phyloP scores from a whole-genome alignment of 2,113 vertebrate genomes.

The Carlito syrichta region DNA sequence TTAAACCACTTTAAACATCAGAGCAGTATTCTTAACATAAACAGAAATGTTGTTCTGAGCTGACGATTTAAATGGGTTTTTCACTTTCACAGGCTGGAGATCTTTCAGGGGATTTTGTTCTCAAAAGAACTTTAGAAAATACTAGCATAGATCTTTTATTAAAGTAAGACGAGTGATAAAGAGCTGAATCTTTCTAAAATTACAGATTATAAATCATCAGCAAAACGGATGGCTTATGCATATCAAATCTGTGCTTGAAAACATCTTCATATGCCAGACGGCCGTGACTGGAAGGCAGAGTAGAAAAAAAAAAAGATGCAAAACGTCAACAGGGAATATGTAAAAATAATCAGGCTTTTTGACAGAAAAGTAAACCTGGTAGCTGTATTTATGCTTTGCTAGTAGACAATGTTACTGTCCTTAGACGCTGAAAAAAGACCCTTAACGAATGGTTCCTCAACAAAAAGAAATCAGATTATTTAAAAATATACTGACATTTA shows the following conservation, averaged over 20 bases:
- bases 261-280: neutral
- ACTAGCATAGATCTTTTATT: slow-evolving; percentile 52
- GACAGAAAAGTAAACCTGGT: neutral
- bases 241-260: slow-evolving; percentile 14
- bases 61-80: slow-evolving; percentile 45
- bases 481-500: slow-evolving; percentile 11
- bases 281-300: neutral
- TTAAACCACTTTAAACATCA: slow-evolving; percentile 18
- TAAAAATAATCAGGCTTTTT: slow-evolving; percentile 6
- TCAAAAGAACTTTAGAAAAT: slow-evolving; percentile 52
- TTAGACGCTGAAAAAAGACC: neutral
- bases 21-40: slow-evolving; percentile 4
- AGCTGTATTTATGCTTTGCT: neutral
- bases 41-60: slow-evolving; percentile 12
- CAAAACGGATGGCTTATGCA: neutral
- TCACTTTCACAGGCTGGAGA: slow-evolving; percentile 21
- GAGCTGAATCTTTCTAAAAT: slow-evolving; percentile 33
- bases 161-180: slow-evolving; percentile 30
- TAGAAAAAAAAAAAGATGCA: slow-evolving; percentile 17
- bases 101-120: slow-evolving; percentile 20
- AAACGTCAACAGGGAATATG: neutral
- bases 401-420: neutral
- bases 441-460: neutral
- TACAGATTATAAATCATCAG: slow-evolving; percentile 28
- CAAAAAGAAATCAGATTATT: slow-evolving; percentile 7